phyloP scores from a whole-genome alignment of 2,888 invertebrate species.

The Troglohyphantes excavatus region DNA sequence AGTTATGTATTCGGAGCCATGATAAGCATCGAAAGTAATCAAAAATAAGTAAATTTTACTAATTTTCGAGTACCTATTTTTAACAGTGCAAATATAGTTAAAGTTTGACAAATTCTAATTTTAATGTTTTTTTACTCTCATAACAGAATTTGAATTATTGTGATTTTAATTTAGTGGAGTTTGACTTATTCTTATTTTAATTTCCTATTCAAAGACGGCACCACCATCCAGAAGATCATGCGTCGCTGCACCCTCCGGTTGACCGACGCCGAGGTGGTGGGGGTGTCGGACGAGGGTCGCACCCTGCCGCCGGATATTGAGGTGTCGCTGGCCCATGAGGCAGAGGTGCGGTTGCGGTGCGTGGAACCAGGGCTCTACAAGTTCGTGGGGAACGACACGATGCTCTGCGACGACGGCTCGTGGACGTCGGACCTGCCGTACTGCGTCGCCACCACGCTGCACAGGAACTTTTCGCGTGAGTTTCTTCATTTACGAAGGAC shows the following conservation, averaged over 20 bases:
- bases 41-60: no score
- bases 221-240: conserved; percentile 88
- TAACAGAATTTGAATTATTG: no score
- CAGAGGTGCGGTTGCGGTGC: conserved; percentile 89
- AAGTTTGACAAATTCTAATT: no score
- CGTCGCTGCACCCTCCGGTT: conserved; percentile 88
- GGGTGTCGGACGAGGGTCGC: conserved; percentile 87
- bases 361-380: conserved; percentile 92
- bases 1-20: no score
- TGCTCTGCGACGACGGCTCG: conserved; percentile 91
- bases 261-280: conserved; percentile 87
- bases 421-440: conserved; percentile 91
- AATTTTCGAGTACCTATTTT: no score
- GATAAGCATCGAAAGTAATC: no score
- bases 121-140: no score
- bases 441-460: conserved; percentile 91
- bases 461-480: conserved; percentile 93
- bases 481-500: conserved; percentile 81
- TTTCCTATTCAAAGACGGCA: conserved; percentile 84
- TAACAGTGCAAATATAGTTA: no score
- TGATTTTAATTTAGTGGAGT: no score
- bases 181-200: no score
- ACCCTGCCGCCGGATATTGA: conserved; percentile 88
- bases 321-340: conserved; percentile 88
- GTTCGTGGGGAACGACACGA: conserved; percentile 88